phyloP scores from a whole-genome alignment of 2,797 vertebrate genomes.

The Tauraco hartlaubi region DNA sequence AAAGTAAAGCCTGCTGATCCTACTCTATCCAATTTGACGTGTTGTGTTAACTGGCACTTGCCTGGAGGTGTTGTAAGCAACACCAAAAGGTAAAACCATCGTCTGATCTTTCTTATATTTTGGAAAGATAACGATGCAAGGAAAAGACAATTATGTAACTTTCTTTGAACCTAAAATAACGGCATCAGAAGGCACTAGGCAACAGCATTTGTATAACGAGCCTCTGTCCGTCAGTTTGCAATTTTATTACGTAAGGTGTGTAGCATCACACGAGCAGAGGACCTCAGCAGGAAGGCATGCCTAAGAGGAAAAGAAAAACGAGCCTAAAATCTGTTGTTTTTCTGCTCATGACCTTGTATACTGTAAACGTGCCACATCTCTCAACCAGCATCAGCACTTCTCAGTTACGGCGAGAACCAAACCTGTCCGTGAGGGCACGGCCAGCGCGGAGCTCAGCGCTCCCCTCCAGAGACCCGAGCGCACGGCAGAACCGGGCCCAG shows the following conservation, averaged over 20 bases:
- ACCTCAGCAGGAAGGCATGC: not conserved
- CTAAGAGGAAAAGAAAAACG: not conserved
- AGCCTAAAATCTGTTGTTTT: no score
- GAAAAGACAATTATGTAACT: not conserved
- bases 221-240: not conserved
- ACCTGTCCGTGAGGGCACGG: not conserved
- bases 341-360: not conserved
- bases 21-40: no score
- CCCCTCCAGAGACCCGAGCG: no score
- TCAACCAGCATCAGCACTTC: not conserved
- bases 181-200: not conserved
- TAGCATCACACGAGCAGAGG: not conserved
- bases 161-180: not conserved
- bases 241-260: fast-evolving
- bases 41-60: not conserved
- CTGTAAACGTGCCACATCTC: no score
- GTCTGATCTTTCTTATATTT: not conserved
- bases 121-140: not conserved
- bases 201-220: not conserved
- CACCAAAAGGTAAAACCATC: not conserved
- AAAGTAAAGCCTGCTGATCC: not conserved
- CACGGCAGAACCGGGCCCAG: no score
- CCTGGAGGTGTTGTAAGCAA: not conserved
- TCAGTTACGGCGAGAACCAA: no score
- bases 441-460: not conserved